Evolutionary conservation across 2,797 vertebrate genomes (phyloP), one percentile per base, ranked within the genome.

Genomic region (Gymnoscopelus braueri): DNA sequence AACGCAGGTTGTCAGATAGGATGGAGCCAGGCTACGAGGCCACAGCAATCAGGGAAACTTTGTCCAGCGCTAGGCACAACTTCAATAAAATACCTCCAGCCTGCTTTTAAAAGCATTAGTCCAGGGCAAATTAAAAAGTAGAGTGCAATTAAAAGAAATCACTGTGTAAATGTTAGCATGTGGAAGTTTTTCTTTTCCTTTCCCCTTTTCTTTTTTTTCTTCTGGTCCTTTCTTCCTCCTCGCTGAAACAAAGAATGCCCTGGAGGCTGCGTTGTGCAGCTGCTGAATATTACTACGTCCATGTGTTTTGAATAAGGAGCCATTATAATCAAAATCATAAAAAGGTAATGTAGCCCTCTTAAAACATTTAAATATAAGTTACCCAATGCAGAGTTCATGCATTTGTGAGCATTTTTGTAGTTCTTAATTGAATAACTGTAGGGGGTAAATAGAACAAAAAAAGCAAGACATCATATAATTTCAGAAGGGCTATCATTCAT

Each of bases 131-230:
- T 95, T 95, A 95, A 95, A 95, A 95, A 93, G 88, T 91, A 91
- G 87, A 88, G 91, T 87, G 92, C 93, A 95, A 94, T 95, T 95
- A 94, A 94, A 94, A 94, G 92, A 94, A 94, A 95, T 95, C 93
- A 91, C 92, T 93, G 92, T 94, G 92, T 95, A 95, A 95, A 95
- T 95, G 94, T 94, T 95, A 93, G 93, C 94, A 95, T 95, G 93
- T 95, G 94, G 93, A 94, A 90, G 90, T 92, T 93, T 93, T 93
- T 87, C 89, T 91, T 87, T 88, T 83, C 71, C 84, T 71, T 78
- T 84, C 75, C 64, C 74, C 60, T 64, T 65, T 71, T 68, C 32
- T 14, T 6, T 51, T 67, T 63, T 26, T 61, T 66, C 69, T 56
- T 58, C 64, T 35, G 14, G 50, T 54, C 72, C 74, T 67, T 35